Percentiles rank a stretch among this genome's conserved stretches.
Evolutionary conservation across 2,797 vertebrate genomes (phyloP).

Genomic region (Hoplostethus mediterraneus): DNA sequence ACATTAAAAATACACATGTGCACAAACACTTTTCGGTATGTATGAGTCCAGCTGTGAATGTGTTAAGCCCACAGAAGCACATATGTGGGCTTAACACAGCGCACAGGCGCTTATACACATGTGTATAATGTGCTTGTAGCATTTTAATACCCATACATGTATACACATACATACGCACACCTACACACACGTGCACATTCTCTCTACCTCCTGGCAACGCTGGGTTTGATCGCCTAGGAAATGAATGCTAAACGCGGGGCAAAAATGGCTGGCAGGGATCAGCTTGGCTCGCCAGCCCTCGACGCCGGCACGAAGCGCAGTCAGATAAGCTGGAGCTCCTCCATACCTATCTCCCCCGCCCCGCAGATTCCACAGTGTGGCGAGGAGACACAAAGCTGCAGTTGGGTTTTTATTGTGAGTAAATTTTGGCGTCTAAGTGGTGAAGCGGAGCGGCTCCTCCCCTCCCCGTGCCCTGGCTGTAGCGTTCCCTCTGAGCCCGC

Average conservation of each 20-base stretch:
- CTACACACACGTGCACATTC: not conserved
- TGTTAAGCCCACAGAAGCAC: constrained; percentile 28
- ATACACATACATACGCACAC: not conserved
- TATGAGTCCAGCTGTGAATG: constrained; percentile 43
- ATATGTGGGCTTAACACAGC: constrained; percentile 48
- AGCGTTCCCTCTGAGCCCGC: constrained; percentile 56
- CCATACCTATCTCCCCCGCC: constrained; percentile 36
- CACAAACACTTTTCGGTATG: constrained; percentile 42
- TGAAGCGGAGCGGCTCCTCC: constrained; percentile 34
- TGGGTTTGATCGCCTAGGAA: constrained; percentile 79
- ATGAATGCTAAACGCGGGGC: constrained; percentile 80
- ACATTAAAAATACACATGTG: constrained; percentile 23
- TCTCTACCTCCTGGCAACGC: constrained; percentile 64
- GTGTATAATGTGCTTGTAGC: not conserved
- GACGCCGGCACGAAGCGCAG: constrained; percentile 50
- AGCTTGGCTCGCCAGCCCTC: constrained; percentile 67
- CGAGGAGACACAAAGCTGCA: constrained; percentile 46
- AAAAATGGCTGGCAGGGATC: constrained; percentile 81
- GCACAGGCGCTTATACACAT: constrained; percentile 20
- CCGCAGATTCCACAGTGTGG: constrained; percentile 67
- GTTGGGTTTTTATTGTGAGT: constrained; percentile 53
- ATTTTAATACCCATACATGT: constrained; percentile 12
- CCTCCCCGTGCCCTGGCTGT: constrained; percentile 50
- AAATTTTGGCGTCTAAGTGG: constrained; percentile 39
- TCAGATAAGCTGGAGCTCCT: constrained; percentile 55